These are phyloP conservation scores for Drosophila tani DNA, from an alignment of 1,140 invertebrate genomes.

Conservation along the genomic window DNA sequence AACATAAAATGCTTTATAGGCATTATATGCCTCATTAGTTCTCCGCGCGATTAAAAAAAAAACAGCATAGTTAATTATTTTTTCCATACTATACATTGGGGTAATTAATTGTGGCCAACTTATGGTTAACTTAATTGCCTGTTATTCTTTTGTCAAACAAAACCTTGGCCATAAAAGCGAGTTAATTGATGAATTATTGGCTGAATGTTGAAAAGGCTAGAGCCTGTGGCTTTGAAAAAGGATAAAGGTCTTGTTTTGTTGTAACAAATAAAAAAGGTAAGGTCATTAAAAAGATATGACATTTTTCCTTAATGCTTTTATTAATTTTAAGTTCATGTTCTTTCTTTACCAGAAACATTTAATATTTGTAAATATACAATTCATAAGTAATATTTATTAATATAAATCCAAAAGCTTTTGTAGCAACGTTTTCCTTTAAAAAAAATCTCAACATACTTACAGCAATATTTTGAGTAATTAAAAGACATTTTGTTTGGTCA, in stretches of 20 bases:
- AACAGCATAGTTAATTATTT: slow-evolving; percentile 45
- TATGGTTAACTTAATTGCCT: slow-evolving; percentile 55
- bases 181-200: slow-evolving; percentile 36
- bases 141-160: slow-evolving; percentile 49
- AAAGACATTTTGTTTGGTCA: slow-evolving; percentile 1
- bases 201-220: neutral
- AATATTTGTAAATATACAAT: no score
- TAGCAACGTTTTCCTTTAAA: neutral
- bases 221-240: neutral
- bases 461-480: neutral
- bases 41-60: slow-evolving; percentile 28
- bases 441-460: no score
- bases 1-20: slow-evolving; percentile 30
- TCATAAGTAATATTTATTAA: slow-evolving; percentile 8
- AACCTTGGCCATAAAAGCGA: slow-evolving; percentile 15
- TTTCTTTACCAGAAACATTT: no score
- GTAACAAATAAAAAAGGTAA: neutral
- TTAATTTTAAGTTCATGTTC: neutral
- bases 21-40: slow-evolving; percentile 52
- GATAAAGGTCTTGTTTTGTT: neutral
- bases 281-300: neutral
- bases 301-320: neutral
- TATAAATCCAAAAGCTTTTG: neutral
- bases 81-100: slow-evolving; percentile 22
- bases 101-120: slow-evolving; percentile 57